Percentiles rank a stretch among this genome's conserved stretches.
Conservation (phyloP, 1,140 invertebrate species). For the Lasioglossum albipes region DNA sequence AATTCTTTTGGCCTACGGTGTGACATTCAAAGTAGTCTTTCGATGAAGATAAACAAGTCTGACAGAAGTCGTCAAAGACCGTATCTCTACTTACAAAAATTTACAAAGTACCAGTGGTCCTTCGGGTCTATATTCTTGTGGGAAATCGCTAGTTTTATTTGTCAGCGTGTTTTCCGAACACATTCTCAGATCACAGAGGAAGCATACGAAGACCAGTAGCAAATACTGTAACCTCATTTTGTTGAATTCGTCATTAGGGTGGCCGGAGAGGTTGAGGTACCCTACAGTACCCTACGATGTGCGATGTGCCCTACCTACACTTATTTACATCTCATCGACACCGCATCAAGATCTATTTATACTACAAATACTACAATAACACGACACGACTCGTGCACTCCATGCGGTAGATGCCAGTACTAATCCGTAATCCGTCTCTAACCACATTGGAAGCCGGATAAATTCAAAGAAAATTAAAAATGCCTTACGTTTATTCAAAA, state of each 20-base stretch:
- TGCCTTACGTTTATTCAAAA: no score
- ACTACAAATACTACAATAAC: no score
- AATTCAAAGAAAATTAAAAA: no score
- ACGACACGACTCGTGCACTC: no score
- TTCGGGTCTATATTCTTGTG: constrained; percentile 71
- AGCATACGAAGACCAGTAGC: constrained; percentile 48
- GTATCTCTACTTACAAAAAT: constrained; percentile 72
- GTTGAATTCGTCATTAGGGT: constrained; percentile 50
- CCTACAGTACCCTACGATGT: no score
- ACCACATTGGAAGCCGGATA: no score
- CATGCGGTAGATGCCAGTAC: no score
- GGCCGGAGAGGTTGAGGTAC: no score
- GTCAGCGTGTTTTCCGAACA: constrained; percentile 46
- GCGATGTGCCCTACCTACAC: no score
- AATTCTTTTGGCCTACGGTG: constrained; percentile 89
- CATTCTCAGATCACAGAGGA: constrained; percentile 52
- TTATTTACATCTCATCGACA: no score
- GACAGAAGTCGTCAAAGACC: background rate
- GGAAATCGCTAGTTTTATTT: constrained; percentile 67
- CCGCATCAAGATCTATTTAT: no score
- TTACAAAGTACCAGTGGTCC: constrained; percentile 76
- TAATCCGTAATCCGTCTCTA: no score
- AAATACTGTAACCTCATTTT: constrained; percentile 66
- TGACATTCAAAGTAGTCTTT: background rate
- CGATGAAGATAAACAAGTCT: constrained; percentile 9